Percentiles rank a stretch among this genome's conserved stretches.
phyloP scores from a whole-genome alignment of 2,888 invertebrate species.

The Pheosia tremula region DNA sequence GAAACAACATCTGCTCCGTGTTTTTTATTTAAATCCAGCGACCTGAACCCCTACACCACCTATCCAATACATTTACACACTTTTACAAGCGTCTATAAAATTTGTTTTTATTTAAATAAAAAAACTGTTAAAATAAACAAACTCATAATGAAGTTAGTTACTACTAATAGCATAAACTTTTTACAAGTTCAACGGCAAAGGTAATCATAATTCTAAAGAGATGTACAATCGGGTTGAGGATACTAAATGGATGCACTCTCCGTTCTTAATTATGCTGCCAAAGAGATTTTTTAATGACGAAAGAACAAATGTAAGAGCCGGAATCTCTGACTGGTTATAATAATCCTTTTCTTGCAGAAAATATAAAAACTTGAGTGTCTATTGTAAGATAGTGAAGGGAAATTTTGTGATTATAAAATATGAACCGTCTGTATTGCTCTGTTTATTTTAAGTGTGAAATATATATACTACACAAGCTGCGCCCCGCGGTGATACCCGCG shows the following conservation, averaged over 20 bases:
- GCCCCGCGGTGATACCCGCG: too few species aligned
- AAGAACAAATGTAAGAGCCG: constrained; percentile 10
- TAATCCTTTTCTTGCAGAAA: constrained; percentile 21
- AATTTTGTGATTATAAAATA: constrained; percentile 30
- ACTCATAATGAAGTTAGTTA: not conserved
- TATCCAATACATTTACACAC: too few species aligned
- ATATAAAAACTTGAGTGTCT: constrained; percentile 36
- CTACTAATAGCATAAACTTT: not conserved
- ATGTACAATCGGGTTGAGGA: constrained; percentile 11
- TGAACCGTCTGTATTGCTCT: not conserved
- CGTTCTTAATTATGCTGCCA: constrained; percentile 25
- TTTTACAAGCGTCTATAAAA: too few species aligned
- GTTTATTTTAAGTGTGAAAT: too few species aligned
- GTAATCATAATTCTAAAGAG: not conserved
- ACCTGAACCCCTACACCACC: too few species aligned
- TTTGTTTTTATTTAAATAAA: too few species aligned
- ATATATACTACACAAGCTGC: too few species aligned
- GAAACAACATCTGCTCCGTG: too few species aligned
- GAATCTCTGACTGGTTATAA: constrained; percentile 39
- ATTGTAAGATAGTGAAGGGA: constrained; percentile 41
- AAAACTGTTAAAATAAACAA: too few species aligned
- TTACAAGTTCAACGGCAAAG: not conserved
- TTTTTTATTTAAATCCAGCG: too few species aligned
- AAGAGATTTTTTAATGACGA: constrained; percentile 39
- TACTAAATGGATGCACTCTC: constrained; percentile 33